phyloP scores from a whole-genome alignment of 2,113 vertebrate genomes.

The Rhinoptilus africanus region DNA sequence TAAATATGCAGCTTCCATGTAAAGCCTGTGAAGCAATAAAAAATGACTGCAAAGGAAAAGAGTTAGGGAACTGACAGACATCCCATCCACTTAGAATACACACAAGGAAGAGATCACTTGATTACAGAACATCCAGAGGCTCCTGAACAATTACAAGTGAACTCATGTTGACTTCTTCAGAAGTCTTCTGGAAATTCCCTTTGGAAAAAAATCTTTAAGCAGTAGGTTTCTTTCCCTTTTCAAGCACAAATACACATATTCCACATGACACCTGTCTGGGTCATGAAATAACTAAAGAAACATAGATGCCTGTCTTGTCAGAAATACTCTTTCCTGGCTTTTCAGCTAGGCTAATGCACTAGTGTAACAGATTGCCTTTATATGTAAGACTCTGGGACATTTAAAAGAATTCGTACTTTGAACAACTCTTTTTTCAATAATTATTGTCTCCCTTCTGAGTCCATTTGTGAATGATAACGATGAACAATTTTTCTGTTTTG shows the following conservation, averaged over 20 bases:
- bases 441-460: not conserved
- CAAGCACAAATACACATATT: not conserved
- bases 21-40: not conserved
- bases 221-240: not conserved
- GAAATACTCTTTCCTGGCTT: not conserved
- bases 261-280: not conserved
- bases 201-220: not conserved
- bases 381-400: not conserved
- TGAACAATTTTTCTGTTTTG: not conserved
- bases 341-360: not conserved
- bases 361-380: not conserved
- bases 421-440: not conserved
- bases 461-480: not conserved
- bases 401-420: not conserved
- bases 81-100: not conserved
- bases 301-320: not conserved
- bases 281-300: not conserved
- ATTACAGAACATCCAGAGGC: not conserved
- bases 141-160: not conserved
- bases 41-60: not conserved
- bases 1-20: not conserved
- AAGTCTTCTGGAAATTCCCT: not conserved
- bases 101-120: not conserved
- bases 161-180: not conserved
- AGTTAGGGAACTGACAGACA: not conserved